These are phyloP conservation scores for Colius striatus DNA, from an alignment of 2,113 vertebrate species.

Conservation along the genomic window DNA sequence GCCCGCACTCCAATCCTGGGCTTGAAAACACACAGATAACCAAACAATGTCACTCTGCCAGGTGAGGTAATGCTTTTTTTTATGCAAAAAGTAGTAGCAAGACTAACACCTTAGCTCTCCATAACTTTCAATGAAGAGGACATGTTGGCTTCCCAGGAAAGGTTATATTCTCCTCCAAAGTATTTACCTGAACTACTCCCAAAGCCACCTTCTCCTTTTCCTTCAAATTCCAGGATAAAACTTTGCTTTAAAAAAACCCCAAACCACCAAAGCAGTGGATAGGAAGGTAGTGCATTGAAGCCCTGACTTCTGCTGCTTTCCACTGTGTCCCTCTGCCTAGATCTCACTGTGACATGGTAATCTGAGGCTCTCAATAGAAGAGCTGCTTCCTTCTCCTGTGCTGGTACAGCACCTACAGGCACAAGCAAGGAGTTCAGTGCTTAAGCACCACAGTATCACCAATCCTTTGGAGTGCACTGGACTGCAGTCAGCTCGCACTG, in stretches of 20 bases:
- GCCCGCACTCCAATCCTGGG: neutral
- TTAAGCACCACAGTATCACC: neutral
- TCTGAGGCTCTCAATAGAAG: neutral
- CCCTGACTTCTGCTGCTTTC: neutral
- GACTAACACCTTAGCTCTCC: neutral
- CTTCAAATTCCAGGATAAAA: neutral
- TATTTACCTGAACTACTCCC: neutral
- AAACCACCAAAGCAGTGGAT: neutral
- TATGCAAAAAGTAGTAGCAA: neutral
- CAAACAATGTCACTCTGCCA: neutral
- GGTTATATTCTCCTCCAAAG: neutral
- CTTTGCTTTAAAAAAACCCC: neutral
- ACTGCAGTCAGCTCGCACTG: neutral
- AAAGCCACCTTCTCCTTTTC: neutral
- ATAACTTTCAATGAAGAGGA: neutral
- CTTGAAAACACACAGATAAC: neutral
- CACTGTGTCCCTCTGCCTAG: neutral
- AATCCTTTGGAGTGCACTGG: neutral
- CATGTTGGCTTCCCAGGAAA: neutral
- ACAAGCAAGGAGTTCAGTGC: neutral
- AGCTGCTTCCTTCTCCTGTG: neutral
- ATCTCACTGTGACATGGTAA: neutral
- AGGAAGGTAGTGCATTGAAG: neutral
- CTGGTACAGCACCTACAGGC: neutral
- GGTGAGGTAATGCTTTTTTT: neutral